Evolutionary conservation across 2,888 invertebrate species (phyloP), one percentile per base, ranked within the genome.

Genomic region (Thereva unica): DNA sequence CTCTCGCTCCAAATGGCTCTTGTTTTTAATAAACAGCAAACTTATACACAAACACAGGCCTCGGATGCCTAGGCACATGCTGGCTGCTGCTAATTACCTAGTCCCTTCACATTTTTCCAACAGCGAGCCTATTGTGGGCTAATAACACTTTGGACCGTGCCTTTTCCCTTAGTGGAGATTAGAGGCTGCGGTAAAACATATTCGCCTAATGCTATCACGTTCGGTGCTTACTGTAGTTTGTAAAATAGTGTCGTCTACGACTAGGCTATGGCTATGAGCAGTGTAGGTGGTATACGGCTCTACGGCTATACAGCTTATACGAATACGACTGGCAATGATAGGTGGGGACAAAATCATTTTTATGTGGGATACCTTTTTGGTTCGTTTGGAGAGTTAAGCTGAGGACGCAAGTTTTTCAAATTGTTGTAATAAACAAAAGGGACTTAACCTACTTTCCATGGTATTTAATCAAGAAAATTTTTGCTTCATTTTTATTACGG

Each of bases 1-100:
- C 52, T 64, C 66, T 68, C 23, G 23, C 23, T 23, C 66, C 55
- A 59, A 68, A 68, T 64, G 42, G 64, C 64, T 55, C 64, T 53
- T 68, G 67, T 68, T 68, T 68, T 67, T 68, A 68, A 68, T 68
- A 68, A 68, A 67, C 68, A 68, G 65, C 45, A 50, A 52, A 63
- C 55, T 23, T 57, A 40, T 40, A 10, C 40, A 61, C 41, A 35
- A 40, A 61, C 61, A 61, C 23, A 23, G 42, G 40, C 41, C 61
- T 37, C 23, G 50, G 41, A 50, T 40, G 49, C 50, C 61, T 53
- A 53, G 37, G 45, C 23, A 56, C 12, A 12, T 56, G 37, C 44
- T 50, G 41, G 42, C 35, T 50, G 34, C 42, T 40, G 61, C 61
- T 64, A 64, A 64, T 64, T 65, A 56, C 55, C 40, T 40, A 40